Base-by-base conservation (phyloP, 2,888 invertebrate species). In the Dromius quadrimaculatus region DNA sequence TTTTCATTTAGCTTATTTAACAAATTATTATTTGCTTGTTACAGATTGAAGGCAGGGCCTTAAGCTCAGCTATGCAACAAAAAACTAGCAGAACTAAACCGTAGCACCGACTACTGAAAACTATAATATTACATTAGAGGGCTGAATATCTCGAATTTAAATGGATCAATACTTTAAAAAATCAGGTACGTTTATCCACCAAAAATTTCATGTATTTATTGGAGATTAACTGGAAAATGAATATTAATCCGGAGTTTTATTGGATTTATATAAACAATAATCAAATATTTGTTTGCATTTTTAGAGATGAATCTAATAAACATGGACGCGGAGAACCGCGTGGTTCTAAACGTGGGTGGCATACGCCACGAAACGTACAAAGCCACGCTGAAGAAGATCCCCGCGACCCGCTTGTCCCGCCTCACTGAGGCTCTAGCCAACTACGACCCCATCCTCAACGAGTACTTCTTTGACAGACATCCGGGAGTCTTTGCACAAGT, bases 381-480 rank as follows among this genome's bases (percentile, higher is more conserved):
- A 85, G 94, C 95, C 74, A 98, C 97, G 74, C 85, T 97, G 79
- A 97, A 97, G 87, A 98, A 98, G 87, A 98, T 97, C 81, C 97
- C 97, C 34, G 97, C 97, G 79, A 98, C 97, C 64, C 87, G 97
- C 74, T 87, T 98, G 75, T 97, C 97, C 61, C 87, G 97, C 74
- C 88, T 97, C 75, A 97, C 96, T 73, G 98, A 99, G 85, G 97
- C 97, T 47, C 88, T 98, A 78, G 98, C 97, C 81, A 99, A 98
- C 86, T 99, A 99, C 86, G 99, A 99, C 86, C 97, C 98, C 59
- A 94, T 98, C 79, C 90, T 98, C 79, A 98, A 99, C 85, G 99
- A 99, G 86, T 99, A 98, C 87, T 99, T 99, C 89, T 99, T 99
- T 86, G 98, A 97, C 85, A 86, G 97, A 76, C 97, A 98, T 85